These are phyloP conservation scores for Atherinomorus stipes DNA, from an alignment of 2,113 vertebrate species.

Conservation along the genomic window DNA sequence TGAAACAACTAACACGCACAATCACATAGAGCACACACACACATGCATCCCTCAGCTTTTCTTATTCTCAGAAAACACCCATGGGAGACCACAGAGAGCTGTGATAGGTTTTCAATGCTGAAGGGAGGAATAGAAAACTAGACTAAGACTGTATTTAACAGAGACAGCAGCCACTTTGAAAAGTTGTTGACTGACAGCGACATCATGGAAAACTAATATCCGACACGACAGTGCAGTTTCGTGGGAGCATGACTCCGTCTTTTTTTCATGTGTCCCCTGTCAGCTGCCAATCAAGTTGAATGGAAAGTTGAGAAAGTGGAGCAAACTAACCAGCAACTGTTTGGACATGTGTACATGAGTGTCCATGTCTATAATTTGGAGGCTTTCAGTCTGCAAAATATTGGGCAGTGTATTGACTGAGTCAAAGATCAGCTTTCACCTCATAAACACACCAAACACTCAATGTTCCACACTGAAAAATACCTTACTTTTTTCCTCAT, in stretches of 20 bases:
- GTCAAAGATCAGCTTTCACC: not conserved
- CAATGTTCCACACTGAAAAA: not conserved
- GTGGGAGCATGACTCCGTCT: not conserved
- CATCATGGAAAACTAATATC: constrained; percentile 22
- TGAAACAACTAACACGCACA: constrained; percentile 24
- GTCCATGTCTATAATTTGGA: not conserved
- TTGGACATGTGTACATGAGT: not conserved
- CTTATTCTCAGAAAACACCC: constrained; percentile 46
- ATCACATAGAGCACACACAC: not conserved
- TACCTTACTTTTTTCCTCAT: not conserved
- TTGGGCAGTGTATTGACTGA: not conserved
- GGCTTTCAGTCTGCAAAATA: not conserved
- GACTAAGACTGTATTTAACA: constrained; percentile 43
- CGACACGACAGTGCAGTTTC: constrained; percentile 9
- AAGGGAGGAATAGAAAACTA: constrained; percentile 41
- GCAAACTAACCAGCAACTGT: not conserved
- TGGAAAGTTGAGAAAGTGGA: constrained; percentile 9
- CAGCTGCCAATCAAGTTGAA: constrained; percentile 22
- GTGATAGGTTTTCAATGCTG: constrained; percentile 40
- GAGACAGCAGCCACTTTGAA: constrained; percentile 38
- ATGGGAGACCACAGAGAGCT: constrained; percentile 28
- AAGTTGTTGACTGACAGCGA: constrained; percentile 43
- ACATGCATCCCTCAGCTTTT: constrained; percentile 25
- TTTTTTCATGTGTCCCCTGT: not conserved
- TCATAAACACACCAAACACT: not conserved